Base-by-base conservation (phyloP, 2,797 vertebrate species). In the Passerculus sandwichensis region DNA sequence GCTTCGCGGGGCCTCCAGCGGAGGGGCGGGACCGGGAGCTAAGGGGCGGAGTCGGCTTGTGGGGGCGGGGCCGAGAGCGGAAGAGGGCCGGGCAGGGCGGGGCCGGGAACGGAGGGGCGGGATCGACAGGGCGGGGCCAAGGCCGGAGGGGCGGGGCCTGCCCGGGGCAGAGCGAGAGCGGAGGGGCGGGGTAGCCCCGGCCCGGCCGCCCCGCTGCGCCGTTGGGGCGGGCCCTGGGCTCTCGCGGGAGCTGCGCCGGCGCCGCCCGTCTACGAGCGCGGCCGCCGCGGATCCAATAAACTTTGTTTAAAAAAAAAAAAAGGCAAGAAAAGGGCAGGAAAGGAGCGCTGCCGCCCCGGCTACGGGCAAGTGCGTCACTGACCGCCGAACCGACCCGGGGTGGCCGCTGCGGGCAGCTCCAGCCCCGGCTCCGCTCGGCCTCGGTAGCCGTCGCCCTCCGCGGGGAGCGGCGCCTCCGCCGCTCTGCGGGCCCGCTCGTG, bases 171-270 rank as follows among this genome's bases (percentile, higher is more conserved):
- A 42, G 10, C 9, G 25, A 42, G 59, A 4, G 13, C 20, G n/a
- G 32, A 47, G 51, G n/a, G 61, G 77, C 9, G 81, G 60, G 14
- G 9, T 14, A 32, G 25, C 1, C 20, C 25, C 10, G 13, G 30
- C 38, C n/a, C 1, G 13, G 27, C 40, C 10, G 22, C 6, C 21
- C 14, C 16, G 15, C 53, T 19, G 16, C 16, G 30, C 67, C 4
- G 34, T n/a, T 21, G 34, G 89, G 83, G 91, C 40, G 89, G 80
- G 59, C 15, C 25, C 23, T 45, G n/a, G 59, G 85, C 80, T 94
- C 89, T 92, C 92, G 91, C 93, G 93, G 80, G 93, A 90, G 80
- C 91, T 86, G 76, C 23, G 65, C 34, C 15, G 82, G 84, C 88
- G 11, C 72, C 83, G 91, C 74, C 69, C 47, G 85, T 32, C 66